A percentile compares a stretch with the other conserved stretches of the same genome.
phyloP scores from a whole-genome alignment of 2,888 invertebrate species.

The Phaonia tiefii region DNA sequence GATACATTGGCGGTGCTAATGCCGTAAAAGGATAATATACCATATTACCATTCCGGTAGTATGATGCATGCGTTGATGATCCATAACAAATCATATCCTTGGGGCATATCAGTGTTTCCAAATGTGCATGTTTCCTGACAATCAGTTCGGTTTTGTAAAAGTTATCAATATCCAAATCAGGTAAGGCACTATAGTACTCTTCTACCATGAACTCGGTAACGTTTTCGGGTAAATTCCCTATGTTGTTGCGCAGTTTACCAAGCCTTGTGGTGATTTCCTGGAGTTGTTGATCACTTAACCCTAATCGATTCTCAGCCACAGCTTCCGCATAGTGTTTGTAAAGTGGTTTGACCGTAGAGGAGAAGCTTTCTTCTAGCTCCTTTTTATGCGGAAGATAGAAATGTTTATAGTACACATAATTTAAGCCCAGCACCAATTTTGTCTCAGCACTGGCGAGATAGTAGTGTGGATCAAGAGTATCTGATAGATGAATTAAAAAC shows the following conservation, averaged over 20 bases:
- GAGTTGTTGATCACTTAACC: background rate
- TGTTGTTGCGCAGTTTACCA: background rate
- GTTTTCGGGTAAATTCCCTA: slow-evolving; percentile 6
- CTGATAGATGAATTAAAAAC: background rate
- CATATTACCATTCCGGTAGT: background rate
- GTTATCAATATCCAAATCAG: background rate
- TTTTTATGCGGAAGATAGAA: background rate
- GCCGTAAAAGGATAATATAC: slow-evolving; percentile 73
- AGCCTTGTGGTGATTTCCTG: background rate
- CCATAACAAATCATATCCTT: background rate
- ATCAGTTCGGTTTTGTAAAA: slow-evolving; percentile 1
- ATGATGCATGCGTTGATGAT: background rate
- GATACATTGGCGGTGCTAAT: slow-evolving; percentile 72
- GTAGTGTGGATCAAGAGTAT: no score
- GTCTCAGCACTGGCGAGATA: no score
- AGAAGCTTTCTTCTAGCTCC: background rate
- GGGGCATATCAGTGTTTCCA: background rate
- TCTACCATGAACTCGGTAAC: background rate
- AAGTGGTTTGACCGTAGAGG: background rate
- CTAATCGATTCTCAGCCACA: background rate
- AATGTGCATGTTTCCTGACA: background rate
- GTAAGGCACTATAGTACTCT: background rate
- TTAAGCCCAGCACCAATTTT: slow-evolving; percentile 11
- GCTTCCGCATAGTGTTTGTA: background rate
- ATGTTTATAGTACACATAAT: background rate